These are phyloP conservation scores for Pterostichus niger DNA, from an alignment of 2,888 invertebrate species.

Conservation along the genomic window DNA sequence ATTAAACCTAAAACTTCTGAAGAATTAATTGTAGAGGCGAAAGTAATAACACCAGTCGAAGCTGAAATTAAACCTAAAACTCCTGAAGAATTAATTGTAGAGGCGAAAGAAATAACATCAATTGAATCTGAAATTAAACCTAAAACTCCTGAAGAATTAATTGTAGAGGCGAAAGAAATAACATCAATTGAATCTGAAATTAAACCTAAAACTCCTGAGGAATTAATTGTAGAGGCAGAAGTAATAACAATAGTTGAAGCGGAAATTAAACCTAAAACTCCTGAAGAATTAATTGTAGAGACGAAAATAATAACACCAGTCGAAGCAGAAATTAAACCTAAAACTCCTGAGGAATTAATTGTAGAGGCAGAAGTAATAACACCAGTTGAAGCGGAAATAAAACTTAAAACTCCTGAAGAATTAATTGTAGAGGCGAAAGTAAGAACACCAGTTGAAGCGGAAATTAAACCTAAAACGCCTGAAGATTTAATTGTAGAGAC, in stretches of 20 bases:
- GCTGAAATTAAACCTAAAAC: background rate
- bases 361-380: background rate
- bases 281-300: background rate
- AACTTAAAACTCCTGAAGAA: too few species aligned
- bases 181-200: constrained; percentile 14
- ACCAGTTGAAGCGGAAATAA: too few species aligned
- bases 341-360: background rate
- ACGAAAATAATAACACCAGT: constrained; percentile 49
- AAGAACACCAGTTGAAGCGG: too few species aligned
- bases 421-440: too few species aligned
- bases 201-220: constrained; percentile 8
- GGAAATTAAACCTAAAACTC: constrained; percentile 50
- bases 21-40: background rate
- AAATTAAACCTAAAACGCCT: too few species aligned
- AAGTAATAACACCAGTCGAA: constrained; percentile 5
- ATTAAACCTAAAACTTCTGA: constrained; percentile 22
- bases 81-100: constrained; percentile 7
- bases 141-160: constrained; percentile 55
- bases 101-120: constrained; percentile 62
- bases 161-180: constrained; percentile 35
- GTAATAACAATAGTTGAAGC: constrained; percentile 64
- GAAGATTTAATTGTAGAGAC: too few species aligned
- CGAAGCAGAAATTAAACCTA: constrained; percentile 45
- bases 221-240: constrained; percentile 1
- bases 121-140: background rate